These are phyloP conservation scores for Deilephila elpenor DNA, from an alignment of 2,888 invertebrate species.

Conservation along the genomic window DNA sequence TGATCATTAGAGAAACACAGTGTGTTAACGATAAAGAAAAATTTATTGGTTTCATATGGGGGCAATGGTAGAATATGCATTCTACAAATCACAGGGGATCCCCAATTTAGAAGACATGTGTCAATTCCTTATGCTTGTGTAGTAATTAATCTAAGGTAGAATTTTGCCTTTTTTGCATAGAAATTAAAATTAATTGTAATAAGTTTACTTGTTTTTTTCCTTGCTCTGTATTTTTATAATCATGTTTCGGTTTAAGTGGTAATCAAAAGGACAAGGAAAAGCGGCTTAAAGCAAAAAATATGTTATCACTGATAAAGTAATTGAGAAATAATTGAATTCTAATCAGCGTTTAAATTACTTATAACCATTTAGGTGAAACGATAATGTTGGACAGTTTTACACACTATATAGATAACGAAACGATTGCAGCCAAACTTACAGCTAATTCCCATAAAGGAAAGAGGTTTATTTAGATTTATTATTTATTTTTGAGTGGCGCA, in stretches of 20 bases:
- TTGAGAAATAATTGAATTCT: slow-evolving; percentile 18
- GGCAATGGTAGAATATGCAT: neutral
- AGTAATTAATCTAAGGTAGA: neutral
- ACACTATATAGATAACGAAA: neutral
- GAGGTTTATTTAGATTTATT: neutral
- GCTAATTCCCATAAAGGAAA: neutral
- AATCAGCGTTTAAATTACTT: slow-evolving; percentile 11
- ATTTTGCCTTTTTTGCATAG: neutral
- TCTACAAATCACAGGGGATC: neutral
- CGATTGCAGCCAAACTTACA: neutral
- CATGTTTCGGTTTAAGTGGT: neutral
- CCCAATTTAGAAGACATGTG: neutral
- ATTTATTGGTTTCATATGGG: neutral
- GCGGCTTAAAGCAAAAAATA: slow-evolving; percentile 7
- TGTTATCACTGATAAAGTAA: slow-evolving; percentile 17
- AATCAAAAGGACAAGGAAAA: neutral
- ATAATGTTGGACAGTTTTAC: slow-evolving; percentile 13
- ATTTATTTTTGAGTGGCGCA: neutral
- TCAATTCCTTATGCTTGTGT: neutral
- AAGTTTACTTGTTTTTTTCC: neutral
- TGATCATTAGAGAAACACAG: neutral
- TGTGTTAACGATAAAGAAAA: neutral
- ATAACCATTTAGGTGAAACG: slow-evolving; percentile 12
- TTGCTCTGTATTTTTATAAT: neutral
- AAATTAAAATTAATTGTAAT: neutral